phyloP scores from a whole-genome alignment of 1,140 invertebrate species.

The Araneus ventricosus region DNA sequence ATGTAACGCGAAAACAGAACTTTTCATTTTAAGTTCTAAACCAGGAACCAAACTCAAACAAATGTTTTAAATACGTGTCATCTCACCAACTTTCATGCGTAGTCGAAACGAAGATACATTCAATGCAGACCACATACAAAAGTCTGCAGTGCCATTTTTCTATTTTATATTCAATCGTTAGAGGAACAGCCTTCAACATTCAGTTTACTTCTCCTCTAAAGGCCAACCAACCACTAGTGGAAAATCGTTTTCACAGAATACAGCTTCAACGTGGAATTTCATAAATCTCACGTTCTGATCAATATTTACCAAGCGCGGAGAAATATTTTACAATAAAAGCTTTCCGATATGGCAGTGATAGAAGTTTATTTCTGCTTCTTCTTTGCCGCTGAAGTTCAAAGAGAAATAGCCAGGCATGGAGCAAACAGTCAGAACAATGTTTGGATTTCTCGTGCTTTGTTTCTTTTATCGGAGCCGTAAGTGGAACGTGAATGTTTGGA shows the following conservation, averaged over 20 bases:
- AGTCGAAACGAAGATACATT: no score
- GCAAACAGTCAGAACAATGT: neutral
- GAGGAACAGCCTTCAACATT: no score
- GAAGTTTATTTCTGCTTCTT: neutral
- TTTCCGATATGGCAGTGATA: neutral
- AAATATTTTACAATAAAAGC: conserved; percentile 6
- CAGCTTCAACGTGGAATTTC: neutral
- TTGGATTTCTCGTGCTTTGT: neutral
- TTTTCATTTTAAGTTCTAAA: no score
- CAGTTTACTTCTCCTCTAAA: neutral
- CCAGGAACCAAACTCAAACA: no score
- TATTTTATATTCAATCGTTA: no score
- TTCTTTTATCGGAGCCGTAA: neutral
- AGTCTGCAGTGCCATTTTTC: no score
- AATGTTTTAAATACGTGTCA: no score
- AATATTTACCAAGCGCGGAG: neutral
- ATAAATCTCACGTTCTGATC: neutral
- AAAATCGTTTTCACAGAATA: neutral
- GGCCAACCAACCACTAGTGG: neutral
- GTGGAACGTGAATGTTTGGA: no score
- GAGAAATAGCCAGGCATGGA: neutral
- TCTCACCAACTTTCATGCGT: no score
- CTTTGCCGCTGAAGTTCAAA: neutral
- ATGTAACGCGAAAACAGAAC: no score
- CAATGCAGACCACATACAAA: no score